A percentile compares a stretch with the other conserved stretches of the same genome.
These are phyloP conservation scores for Stigmatopora nigra DNA, from an alignment of 2,113 vertebrate species.

Conservation along the genomic window DNA sequence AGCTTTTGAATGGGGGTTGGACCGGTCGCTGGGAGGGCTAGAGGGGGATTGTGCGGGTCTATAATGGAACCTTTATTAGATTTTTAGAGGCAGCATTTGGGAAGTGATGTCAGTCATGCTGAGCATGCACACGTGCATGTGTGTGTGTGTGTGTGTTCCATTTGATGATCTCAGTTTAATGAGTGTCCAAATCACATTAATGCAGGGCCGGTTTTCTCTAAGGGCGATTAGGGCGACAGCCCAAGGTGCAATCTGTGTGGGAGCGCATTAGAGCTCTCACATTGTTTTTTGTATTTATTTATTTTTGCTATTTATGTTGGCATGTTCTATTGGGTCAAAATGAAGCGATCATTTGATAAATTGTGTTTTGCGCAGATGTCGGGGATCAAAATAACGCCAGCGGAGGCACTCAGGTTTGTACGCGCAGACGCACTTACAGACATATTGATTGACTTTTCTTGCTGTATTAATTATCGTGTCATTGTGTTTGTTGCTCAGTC, in stretches of 20 bases:
- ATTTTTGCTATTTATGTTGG: too few relatives aligned
- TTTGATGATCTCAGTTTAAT: conserved; percentile 20
- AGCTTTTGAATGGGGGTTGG: not conserved
- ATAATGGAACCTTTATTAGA: conserved; percentile 62
- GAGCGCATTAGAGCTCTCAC: too few relatives aligned
- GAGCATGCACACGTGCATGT: conserved; percentile 27
- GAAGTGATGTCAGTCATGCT: conserved; percentile 49
- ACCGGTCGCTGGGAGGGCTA: not conserved
- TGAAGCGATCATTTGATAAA: too few relatives aligned
- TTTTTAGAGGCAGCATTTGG: conserved; percentile 45
- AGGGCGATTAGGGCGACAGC: too few relatives aligned
- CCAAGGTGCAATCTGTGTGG: too few relatives aligned
- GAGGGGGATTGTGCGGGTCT: not conserved
- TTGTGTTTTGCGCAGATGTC: conserved; percentile 48
- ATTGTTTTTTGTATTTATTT: too few relatives aligned
- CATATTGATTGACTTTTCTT: not conserved
- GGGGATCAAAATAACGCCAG: conserved; percentile 36
- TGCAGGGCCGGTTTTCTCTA: too few relatives aligned
- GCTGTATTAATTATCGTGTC: not conserved
- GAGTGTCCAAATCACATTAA: not conserved
- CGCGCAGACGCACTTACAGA: not conserved
- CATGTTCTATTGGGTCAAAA: too few relatives aligned
- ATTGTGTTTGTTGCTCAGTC: conserved; percentile 49
- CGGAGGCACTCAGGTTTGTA: conserved; percentile 51
- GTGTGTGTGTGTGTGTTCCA: conserved; percentile 25